These are phyloP conservation scores for Phylloscopus trochilus DNA, from an alignment of 2,113 vertebrate genomes.

Conservation along the genomic window DNA sequence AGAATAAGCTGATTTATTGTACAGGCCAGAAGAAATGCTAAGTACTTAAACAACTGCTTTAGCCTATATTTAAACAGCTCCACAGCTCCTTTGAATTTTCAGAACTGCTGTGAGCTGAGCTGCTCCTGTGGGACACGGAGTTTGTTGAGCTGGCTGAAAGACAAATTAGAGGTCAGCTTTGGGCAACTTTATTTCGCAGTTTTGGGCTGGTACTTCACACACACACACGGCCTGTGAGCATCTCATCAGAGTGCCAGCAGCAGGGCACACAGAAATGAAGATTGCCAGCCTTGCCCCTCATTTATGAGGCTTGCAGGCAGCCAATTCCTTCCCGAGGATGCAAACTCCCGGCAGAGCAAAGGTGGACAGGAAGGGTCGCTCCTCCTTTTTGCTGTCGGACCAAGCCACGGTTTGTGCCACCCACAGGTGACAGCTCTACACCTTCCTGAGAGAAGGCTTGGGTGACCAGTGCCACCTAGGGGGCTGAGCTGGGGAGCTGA, in stretches of 20 bases:
- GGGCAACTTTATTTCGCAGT: not conserved
- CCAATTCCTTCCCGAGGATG: not conserved
- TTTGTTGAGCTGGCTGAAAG: constrained; percentile 6
- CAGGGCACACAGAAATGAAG: not conserved
- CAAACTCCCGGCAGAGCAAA: not conserved
- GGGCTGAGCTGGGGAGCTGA: not conserved
- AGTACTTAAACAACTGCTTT: not conserved
- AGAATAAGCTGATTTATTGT: not conserved
- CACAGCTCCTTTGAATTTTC: not conserved
- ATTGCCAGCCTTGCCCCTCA: not conserved
- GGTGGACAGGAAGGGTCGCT: not conserved
- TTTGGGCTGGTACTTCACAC: not conserved
- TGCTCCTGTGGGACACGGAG: not conserved
- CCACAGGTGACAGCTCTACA: not conserved
- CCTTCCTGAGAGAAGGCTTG: fast-evolving
- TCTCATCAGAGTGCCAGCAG: not conserved
- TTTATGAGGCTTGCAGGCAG: not conserved
- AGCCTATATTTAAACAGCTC: not conserved
- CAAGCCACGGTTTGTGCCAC: not conserved
- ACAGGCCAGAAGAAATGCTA: not conserved
- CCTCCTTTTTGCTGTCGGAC: not conserved
- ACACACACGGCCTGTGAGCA: not conserved
- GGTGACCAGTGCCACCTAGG: not conserved
- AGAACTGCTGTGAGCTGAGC: not conserved
- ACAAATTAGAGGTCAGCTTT: not conserved